phyloP scores from a whole-genome alignment of 2,888 invertebrate genomes.

The Aspidiotus rigidus region DNA sequence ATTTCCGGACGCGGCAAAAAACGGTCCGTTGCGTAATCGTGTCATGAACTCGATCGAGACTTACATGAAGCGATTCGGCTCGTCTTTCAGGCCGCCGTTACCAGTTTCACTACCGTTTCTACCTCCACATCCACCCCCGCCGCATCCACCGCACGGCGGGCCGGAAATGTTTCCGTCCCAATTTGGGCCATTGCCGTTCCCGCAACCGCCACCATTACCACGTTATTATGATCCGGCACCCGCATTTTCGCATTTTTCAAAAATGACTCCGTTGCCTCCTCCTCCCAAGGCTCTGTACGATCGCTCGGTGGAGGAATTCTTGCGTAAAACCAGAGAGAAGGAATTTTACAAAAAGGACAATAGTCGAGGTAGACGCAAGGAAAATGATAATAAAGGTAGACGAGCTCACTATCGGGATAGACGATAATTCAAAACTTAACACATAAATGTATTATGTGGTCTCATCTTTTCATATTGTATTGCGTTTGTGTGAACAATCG shows the following conservation, averaged over 20 bases:
- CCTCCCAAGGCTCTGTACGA: slow-evolving; percentile 20
- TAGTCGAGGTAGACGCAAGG: slow-evolving; percentile 16
- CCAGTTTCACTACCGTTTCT: slow-evolving; percentile 17
- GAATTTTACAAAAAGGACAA: slow-evolving; percentile 18
- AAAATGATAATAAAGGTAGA: slow-evolving; percentile 17
- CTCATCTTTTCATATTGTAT: not conserved
- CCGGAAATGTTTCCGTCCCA: slow-evolving; percentile 23
- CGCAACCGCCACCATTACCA: slow-evolving; percentile 21
- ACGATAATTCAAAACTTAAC: not conserved
- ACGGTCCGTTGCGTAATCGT: slow-evolving; percentile 19
- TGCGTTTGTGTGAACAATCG: not conserved
- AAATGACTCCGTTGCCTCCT: slow-evolving; percentile 11
- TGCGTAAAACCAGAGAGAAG: slow-evolving; percentile 26
- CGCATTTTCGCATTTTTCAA: slow-evolving; percentile 19
- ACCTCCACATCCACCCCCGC: slow-evolving; percentile 1
- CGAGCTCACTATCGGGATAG: slow-evolving; percentile 17
- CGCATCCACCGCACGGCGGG: slow-evolving; percentile 5
- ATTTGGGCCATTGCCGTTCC: slow-evolving; percentile 15
- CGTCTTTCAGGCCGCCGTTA: slow-evolving; percentile 9
- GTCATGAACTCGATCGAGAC: slow-evolving; percentile 27
- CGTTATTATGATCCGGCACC: slow-evolving; percentile 26
- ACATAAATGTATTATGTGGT: too few relatives aligned
- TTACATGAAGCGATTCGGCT: slow-evolving; percentile 23
- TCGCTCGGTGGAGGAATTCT: slow-evolving; percentile 25
- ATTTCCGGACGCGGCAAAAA: slow-evolving; percentile 6